Base-by-base conservation (phyloP, 2,113 vertebrate species). In the Plectropomus leopardus region DNA sequence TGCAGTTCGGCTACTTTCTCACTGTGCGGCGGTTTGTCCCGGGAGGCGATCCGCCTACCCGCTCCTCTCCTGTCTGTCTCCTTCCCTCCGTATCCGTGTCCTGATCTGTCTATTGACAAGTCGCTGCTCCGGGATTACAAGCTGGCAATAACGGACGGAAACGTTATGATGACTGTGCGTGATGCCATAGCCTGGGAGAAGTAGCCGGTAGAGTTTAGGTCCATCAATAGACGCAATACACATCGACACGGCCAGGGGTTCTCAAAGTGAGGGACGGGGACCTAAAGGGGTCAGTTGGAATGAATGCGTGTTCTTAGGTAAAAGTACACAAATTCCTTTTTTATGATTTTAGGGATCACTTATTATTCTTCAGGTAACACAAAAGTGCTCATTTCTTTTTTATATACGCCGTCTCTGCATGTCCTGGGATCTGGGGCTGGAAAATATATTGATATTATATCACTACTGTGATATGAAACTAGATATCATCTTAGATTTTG, bases 21-120 rank as follows among this genome's bases (percentile, higher is more conserved):
- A 87, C 84, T 65, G 90, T 53, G 87, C 84, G 80, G 68, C 68
- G 80, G 69, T 88, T 85, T 72, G 91, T 91, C 88, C 91, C 86
- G 61, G 67, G 82, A 88, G 85, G 78, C 51, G 80, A 69, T 68
- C 24, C 89, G 83, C 89, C 86, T 75, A 84, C 85, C 76, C 66
- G 77, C 84, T 40, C 67, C 79, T 44, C 75, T 82, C 57, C 66
- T 32, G 86, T 78, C 64, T 71, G 74, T 26, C 73, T 84, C 57
- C 71, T 47, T 47, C 36, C 63, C 59, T 36, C 67, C 19, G 72
- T 23, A 17, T 82, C 86, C 71, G 78, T 32, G 72, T 82, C 79
- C 86, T 28, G 77, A 76, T 82, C 82, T 3, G 77, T 63, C 78
- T 73, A 51, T 65, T 69, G 84, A 65, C 75, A 28, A 59, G 68